Evolutionary conservation across 2,797 vertebrate genomes (phyloP).

Genomic region (Myotis vivesi): DNA sequence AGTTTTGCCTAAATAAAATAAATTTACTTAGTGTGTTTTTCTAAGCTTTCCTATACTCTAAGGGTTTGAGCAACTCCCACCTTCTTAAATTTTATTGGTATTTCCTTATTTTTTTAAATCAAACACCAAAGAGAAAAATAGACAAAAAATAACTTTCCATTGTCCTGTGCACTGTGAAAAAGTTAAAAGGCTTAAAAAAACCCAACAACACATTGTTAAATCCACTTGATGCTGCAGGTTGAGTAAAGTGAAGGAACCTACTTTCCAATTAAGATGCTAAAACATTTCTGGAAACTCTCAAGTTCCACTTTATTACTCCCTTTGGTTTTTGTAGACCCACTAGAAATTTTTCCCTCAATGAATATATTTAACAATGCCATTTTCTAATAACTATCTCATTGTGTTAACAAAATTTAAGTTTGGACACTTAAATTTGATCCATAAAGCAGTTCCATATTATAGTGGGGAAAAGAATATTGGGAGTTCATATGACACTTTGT

Average conservation of each 20-base stretch:
- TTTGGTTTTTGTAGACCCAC: neutral
- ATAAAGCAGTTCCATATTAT: neutral
- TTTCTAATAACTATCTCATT: neutral
- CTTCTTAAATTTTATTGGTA: neutral
- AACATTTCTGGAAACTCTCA: neutral
- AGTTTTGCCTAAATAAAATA: neutral
- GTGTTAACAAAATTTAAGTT: neutral
- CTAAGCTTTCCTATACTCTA: conserved; percentile 3
- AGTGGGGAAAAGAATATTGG: neutral
- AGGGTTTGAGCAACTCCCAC: neutral
- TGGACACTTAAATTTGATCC: neutral
- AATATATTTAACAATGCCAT: neutral
- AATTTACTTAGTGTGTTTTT: neutral
- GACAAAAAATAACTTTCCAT: neutral
- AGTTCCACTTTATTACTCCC: neutral
- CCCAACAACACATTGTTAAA: neutral
- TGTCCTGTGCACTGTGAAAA: neutral
- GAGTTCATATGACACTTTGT: neutral
- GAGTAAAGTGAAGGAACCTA: neutral
- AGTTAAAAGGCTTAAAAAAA: neutral
- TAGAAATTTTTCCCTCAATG: neutral
- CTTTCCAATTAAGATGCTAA: neutral
- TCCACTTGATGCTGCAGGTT: neutral
- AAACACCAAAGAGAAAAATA: conserved; percentile 25
- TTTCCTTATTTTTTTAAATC: conserved; percentile 16